phyloP scores from a whole-genome alignment of 2,113 vertebrate species.

The Phaethon lepturus region DNA sequence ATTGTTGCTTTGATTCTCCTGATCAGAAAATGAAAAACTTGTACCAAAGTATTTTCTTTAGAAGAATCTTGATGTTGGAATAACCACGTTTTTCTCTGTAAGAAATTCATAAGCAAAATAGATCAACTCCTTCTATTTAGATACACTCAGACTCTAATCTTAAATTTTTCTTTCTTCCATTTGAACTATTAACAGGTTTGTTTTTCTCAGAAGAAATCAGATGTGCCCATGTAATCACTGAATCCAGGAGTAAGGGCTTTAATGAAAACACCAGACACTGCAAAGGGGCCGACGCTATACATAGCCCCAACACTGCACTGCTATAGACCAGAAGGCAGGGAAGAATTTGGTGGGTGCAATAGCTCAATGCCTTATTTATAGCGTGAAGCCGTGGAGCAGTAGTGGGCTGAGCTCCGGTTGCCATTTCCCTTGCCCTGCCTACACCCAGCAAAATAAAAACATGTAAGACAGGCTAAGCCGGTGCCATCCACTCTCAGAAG shows the following conservation, averaged over 20 bases:
- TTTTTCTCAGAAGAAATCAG: background rate
- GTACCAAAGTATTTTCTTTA: background rate
- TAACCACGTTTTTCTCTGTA: background rate
- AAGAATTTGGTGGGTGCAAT: background rate
- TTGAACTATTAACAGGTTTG: background rate
- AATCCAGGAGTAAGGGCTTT: background rate
- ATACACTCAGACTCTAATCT: background rate
- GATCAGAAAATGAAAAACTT: background rate
- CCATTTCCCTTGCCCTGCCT: background rate
- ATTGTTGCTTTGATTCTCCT: background rate
- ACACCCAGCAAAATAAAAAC: background rate
- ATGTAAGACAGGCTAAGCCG: background rate
- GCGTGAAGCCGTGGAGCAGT: background rate
- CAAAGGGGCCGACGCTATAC: background rate
- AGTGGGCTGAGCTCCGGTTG: background rate
- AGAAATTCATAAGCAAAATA: background rate
- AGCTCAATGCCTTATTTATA: background rate
- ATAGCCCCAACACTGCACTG: background rate
- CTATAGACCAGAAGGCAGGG: background rate
- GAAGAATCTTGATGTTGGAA: background rate
- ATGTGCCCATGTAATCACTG: background rate
- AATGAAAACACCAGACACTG: background rate
- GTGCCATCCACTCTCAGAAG: background rate
- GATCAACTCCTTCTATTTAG: background rate
- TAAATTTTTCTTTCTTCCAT: background rate